Percentiles rank a stretch among this genome's conserved stretches.
These are phyloP conservation scores for Elymnias hypermnestra DNA, from an alignment of 1,140 invertebrate genomes.

Conservation along the genomic window DNA sequence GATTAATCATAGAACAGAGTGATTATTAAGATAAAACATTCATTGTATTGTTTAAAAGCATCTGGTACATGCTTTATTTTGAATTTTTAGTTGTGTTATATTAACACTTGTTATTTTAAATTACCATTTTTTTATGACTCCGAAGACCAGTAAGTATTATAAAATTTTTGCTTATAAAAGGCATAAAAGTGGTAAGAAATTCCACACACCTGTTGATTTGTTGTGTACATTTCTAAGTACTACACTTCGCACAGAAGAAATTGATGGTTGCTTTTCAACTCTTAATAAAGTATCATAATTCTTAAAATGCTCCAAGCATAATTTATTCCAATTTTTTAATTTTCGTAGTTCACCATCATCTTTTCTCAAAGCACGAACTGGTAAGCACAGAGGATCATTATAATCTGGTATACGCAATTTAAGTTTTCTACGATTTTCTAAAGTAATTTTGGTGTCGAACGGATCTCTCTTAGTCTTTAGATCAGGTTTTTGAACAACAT, in stretches of 20 bases:
- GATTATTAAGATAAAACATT: no score
- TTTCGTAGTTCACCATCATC: constrained; percentile 33
- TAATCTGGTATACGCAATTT: constrained; percentile 54
- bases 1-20: no score
- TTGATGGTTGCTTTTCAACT: constrained; percentile 33
- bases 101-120: no score
- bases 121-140: no score
- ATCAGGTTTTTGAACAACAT: constrained; percentile 1
- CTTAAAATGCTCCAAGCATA: constrained; percentile 53
- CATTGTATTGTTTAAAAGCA: no score
- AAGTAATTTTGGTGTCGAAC: constrained; percentile 9
- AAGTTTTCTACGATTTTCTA: constrained; percentile 8
- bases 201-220: constrained; percentile 44
- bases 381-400: constrained; percentile 58
- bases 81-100: no score
- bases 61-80: no score
- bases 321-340: constrained; percentile 54
- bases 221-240: constrained; percentile 46
- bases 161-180: no score
- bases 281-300: constrained; percentile 34
- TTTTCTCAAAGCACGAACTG: constrained; percentile 41
- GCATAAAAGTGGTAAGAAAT: no score
- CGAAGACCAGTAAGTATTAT: no score
- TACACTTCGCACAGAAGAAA: constrained; percentile 42
- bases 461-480: constrained; percentile 7